Evolutionary conservation across 2,797 vertebrate species (phyloP).

Genomic region (Pseudochirops cupreus): DNA sequence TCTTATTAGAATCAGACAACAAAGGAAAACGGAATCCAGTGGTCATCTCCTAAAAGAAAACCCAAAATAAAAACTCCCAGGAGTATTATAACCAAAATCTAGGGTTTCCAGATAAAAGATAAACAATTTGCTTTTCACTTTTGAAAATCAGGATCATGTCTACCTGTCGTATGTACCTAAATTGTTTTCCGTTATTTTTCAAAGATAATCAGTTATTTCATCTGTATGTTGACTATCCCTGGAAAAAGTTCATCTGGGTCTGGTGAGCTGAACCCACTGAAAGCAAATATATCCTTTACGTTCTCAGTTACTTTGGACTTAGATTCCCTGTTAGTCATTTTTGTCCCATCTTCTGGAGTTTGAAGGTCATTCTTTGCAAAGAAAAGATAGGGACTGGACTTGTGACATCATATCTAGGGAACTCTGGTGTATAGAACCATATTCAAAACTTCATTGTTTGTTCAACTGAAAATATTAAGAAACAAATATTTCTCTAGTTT

Average conservation of each 20-base stretch:
- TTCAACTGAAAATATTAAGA: neutral
- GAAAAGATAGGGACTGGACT: neutral
- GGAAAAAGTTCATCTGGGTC: neutral
- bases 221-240: neutral
- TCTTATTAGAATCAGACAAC: neutral
- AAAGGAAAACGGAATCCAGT: neutral
- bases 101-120: neutral
- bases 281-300: neutral
- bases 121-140: neutral
- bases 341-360: neutral
- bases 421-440: neutral
- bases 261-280: neutral
- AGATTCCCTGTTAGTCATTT: neutral
- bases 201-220: neutral
- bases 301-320: neutral
- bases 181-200: neutral
- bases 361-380: neutral
- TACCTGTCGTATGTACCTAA: neutral
- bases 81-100: neutral
- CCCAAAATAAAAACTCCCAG: neutral
- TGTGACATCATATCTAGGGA: neutral
- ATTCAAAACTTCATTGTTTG: neutral
- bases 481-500: neutral
- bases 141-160: neutral
- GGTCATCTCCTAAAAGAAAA: neutral